phyloP scores from a whole-genome alignment of 2,888 invertebrate species.

The Hipparchia sbordonii region DNA sequence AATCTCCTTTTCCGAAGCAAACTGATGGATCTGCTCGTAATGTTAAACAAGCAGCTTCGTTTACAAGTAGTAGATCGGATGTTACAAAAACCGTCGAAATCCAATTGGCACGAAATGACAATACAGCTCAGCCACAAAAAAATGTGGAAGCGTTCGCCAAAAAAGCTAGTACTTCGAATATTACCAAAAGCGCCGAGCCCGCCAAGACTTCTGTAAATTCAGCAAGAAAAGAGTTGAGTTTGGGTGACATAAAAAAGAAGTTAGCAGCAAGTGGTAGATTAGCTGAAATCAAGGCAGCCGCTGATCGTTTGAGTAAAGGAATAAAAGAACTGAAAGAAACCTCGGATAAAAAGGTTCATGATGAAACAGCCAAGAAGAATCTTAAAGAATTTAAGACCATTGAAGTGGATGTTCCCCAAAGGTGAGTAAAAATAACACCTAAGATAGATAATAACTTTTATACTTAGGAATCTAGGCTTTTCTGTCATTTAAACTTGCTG shows the following conservation, averaged over 20 bases:
- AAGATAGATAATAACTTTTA: too few species aligned
- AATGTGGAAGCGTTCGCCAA: constrained; percentile 56
- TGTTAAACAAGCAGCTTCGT: constrained; percentile 26
- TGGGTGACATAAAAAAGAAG: constrained; percentile 87
- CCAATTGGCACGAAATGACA: constrained; percentile 24
- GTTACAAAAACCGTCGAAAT: constrained; percentile 10
- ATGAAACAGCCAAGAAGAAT: constrained; percentile 70
- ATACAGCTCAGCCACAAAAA: constrained; percentile 31
- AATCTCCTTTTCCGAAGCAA: constrained; percentile 41
- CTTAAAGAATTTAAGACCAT: constrained; percentile 88
- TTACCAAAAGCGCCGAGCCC: constrained; percentile 46
- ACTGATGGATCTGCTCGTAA: constrained; percentile 31
- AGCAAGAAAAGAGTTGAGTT: constrained; percentile 84
- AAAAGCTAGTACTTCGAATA: constrained; percentile 62
- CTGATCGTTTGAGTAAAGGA: constrained; percentile 85
- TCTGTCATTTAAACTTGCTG: too few species aligned
- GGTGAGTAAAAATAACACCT: constrained; percentile 71
- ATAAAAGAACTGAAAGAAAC: constrained; percentile 84
- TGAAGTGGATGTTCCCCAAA: constrained; percentile 88
- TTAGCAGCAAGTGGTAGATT: constrained; percentile 86
- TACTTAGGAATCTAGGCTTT: too few species aligned
- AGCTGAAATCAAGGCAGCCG: constrained; percentile 86
- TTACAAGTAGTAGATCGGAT: constrained; percentile 32
- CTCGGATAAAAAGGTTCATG: constrained; percentile 63
- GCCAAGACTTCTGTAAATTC: constrained; percentile 66